These are phyloP conservation scores for Poecilia velifera DNA, from an alignment of 2,797 vertebrate species.

Conservation along the genomic window DNA sequence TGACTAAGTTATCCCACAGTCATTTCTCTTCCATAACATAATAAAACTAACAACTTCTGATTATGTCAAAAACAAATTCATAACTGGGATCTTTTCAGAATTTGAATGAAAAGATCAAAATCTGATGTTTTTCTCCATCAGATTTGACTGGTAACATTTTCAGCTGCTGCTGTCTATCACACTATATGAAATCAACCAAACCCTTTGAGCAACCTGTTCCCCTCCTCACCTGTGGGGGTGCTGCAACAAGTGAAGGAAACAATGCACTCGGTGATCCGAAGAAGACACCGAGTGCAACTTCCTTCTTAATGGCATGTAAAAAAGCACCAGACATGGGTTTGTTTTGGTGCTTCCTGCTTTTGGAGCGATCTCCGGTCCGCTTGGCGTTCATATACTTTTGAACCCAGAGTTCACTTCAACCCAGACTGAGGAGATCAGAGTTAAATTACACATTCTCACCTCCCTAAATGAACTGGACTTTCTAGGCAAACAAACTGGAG, in stretches of 20 bases:
- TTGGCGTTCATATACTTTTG: too few species aligned
- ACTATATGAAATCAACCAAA: neutral
- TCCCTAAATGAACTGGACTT: neutral
- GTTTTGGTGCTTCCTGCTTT: too few species aligned
- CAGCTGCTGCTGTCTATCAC: neutral
- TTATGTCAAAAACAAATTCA: neutral
- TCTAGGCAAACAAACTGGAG: neutral
- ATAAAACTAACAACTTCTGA: too few species aligned
- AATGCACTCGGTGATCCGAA: too few species aligned
- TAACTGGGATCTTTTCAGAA: neutral
- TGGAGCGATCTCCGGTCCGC: too few species aligned
- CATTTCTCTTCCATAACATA: too few species aligned
- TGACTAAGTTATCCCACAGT: too few species aligned
- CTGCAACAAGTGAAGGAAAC: neutral
- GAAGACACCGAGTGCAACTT: too few species aligned
- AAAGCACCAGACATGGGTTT: too few species aligned
- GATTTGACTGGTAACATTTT: neutral
- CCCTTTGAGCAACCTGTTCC: neutral
- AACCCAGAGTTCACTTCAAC: neutral
- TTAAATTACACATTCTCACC: neutral
- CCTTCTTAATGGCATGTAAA: too few species aligned
- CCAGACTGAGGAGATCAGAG: neutral
- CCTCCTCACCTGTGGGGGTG: neutral
- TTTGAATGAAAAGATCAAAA: too few species aligned
- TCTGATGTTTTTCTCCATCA: too few species aligned